These are phyloP conservation scores for human (Homo sapiens) DNA, from an alignment of 2,113 vertebrate genomes.

Conservation along the genomic window DNA sequence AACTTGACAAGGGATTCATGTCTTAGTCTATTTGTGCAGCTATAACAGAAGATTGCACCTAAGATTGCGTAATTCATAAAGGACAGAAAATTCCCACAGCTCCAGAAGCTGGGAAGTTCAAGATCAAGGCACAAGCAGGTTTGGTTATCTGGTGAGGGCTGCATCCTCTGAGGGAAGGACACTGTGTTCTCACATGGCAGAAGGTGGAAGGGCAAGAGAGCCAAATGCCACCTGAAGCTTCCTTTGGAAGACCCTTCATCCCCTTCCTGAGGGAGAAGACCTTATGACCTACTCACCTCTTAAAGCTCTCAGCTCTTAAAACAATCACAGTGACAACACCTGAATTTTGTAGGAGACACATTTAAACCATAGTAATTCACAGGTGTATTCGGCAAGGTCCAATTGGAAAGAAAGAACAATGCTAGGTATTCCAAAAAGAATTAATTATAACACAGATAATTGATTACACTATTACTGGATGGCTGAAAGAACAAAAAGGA, in stretches of 20 bases:
- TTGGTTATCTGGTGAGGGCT: background rate
- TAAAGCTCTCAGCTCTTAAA: background rate
- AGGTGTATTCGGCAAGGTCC: background rate
- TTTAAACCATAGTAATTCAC: background rate
- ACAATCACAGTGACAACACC: background rate
- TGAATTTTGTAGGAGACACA: background rate
- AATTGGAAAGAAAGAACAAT: background rate
- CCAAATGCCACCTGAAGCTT: background rate
- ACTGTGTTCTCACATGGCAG: background rate
- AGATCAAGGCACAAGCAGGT: background rate
- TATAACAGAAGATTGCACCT: background rate
- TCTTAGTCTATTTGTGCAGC: background rate
- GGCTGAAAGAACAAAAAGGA: background rate
- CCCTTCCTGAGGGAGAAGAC: background rate
- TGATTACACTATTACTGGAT: background rate
- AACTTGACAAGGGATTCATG: background rate
- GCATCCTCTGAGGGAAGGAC: background rate
- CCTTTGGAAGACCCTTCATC: background rate
- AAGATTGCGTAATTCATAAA: background rate
- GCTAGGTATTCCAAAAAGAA: background rate
- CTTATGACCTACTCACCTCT: background rate
- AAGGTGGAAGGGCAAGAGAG: background rate
- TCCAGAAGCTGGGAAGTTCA: background rate
- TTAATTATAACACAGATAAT: background rate
- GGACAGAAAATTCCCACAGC: background rate